phyloP scores from a whole-genome alignment of 2,888 invertebrate species.

The Sarcophaga variegata region DNA sequence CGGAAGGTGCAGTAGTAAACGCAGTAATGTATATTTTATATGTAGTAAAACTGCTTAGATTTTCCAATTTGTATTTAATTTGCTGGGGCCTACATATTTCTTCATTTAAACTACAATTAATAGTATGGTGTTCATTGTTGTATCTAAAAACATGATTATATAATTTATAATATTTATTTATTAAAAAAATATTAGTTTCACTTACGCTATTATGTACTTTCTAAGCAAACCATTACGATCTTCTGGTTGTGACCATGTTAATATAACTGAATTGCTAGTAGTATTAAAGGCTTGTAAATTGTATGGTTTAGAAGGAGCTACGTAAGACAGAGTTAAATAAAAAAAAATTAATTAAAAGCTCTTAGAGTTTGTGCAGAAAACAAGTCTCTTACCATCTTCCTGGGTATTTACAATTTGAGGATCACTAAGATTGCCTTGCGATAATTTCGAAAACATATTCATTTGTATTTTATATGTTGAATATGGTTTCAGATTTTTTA shows the following conservation, averaged over 20 bases:
- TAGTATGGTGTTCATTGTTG: conserved; percentile 67
- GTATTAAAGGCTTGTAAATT: conserved; percentile 83
- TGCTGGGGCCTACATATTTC: conserved; percentile 45
- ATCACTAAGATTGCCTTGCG: conserved; percentile 83
- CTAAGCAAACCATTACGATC: conserved; percentile 88
- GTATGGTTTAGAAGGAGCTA: conserved; percentile 83
- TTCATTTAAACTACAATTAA: conserved; percentile 59
- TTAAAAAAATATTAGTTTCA: not conserved
- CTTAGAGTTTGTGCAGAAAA: not conserved
- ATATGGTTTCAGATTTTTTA: conserved; percentile 87
- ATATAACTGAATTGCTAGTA: conserved; percentile 84
- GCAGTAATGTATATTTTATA: conserved; percentile 89
- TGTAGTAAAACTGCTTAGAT: conserved; percentile 85
- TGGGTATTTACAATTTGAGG: conserved; percentile 85
- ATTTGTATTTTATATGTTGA: conserved; percentile 88
- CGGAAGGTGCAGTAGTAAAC: conserved; percentile 87
- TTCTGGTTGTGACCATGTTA: conserved; percentile 86
- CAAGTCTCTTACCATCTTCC: conserved; percentile 84
- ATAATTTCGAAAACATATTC: conserved; percentile 84
- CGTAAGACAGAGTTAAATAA: conserved; percentile 42
- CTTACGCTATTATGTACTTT: conserved; percentile 86
- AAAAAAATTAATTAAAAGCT: not conserved
- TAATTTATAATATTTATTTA: not conserved
- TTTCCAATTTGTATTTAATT: conserved; percentile 71
- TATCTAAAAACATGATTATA: conserved; percentile 49